Conservation (phyloP, 2,113 vertebrate species). For the Edolisoma coerulescens region DNA sequence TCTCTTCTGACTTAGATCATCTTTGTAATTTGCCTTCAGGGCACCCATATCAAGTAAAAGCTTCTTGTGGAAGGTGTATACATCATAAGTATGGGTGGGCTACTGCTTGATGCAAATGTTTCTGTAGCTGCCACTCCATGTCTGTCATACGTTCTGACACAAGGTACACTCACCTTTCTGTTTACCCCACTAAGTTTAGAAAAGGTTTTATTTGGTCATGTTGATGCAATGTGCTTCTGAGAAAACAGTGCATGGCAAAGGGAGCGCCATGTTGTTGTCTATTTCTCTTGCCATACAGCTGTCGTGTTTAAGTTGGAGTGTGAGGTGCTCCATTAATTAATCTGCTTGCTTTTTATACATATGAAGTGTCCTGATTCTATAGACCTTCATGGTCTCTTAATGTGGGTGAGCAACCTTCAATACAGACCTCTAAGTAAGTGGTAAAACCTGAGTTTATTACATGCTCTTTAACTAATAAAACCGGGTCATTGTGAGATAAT, state of each 20-base stretch:
- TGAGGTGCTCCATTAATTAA: neutral
- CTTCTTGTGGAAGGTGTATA: neutral
- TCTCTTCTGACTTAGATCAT: neutral
- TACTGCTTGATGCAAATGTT: neutral
- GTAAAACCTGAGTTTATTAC: neutral
- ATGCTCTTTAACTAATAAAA: neutral
- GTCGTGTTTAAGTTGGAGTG: neutral
- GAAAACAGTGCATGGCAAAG: neutral
- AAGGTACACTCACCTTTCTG: neutral
- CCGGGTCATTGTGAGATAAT: neutral
- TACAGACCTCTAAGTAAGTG: neutral
- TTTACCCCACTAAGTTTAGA: neutral
- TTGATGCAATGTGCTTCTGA: neutral
- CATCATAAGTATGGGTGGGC: accelerated
- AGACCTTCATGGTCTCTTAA: neutral
- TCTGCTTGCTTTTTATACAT: neutral
- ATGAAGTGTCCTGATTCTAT: neutral
- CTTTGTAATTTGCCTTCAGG: neutral
- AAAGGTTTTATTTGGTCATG: neutral
- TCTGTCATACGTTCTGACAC: neutral
- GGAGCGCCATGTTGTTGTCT: neutral
- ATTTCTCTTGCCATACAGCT: neutral
- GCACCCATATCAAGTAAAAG: neutral
- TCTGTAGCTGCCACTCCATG: neutral
- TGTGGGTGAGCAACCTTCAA: neutral